These are phyloP conservation scores for Leptopilina syphax DNA, from an alignment of 2,888 invertebrate species.

Conservation along the genomic window DNA sequence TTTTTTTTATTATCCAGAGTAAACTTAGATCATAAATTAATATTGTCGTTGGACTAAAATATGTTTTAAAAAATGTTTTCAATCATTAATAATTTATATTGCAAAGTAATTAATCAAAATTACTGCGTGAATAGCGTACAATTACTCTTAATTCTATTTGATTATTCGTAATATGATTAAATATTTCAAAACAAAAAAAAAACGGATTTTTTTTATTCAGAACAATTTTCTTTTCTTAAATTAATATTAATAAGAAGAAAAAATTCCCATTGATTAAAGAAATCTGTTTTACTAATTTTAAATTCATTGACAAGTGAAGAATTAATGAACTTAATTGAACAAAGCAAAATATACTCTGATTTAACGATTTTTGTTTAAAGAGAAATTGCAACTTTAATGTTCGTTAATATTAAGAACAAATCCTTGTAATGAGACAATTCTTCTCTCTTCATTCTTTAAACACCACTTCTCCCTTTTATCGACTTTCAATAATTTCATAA, in stretches of 20 bases:
- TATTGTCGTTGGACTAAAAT: too few species aligned
- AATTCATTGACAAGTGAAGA: neutral
- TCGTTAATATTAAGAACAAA: neutral
- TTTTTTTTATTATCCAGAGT: too few species aligned
- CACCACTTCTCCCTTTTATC: neutral
- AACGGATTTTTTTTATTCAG: too few species aligned
- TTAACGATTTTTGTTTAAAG: slow-evolving; percentile 11
- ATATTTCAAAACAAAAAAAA: too few species aligned
- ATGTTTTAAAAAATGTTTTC: neutral
- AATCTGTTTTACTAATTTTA: neutral
- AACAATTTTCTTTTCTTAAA: too few species aligned
- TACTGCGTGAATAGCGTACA: neutral
- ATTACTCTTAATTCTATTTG: neutral
- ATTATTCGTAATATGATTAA: too few species aligned
- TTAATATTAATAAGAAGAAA: too few species aligned
- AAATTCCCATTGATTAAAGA: too few species aligned
- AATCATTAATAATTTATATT: slow-evolving; percentile 6
- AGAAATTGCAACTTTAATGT: neutral
- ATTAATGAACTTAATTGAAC: too few species aligned
- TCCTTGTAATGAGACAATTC: neutral
- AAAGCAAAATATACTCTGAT: neutral
- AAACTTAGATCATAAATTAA: too few species aligned
- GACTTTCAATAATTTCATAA: neutral
- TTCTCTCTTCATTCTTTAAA: neutral
- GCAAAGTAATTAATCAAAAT: neutral